Percentiles rank a stretch among this genome's conserved stretches.
phyloP scores from a whole-genome alignment of 2,888 invertebrate genomes.

The Aphodius sticticus region DNA sequence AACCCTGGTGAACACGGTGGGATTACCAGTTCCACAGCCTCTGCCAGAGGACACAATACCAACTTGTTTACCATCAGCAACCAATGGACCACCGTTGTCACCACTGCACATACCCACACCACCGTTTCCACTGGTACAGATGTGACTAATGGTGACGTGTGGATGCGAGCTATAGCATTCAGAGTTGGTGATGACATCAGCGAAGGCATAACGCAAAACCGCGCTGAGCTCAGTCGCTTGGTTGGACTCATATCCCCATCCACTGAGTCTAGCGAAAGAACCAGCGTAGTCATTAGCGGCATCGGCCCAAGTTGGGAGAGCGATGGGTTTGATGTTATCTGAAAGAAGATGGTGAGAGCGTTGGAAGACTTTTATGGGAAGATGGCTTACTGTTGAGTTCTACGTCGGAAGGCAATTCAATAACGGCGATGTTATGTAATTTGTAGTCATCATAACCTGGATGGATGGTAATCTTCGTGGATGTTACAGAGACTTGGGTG shows the following conservation, averaged over 20 bases:
- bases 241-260: conserved; percentile 53
- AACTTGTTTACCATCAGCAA: conserved; percentile 30
- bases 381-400: conserved; percentile 19
- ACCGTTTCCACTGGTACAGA: conserved; percentile 60
- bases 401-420: conserved; percentile 20
- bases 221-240: conserved; percentile 13
- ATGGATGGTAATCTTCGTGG: conserved; percentile 34
- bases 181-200: conserved; percentile 7
- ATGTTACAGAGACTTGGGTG: background rate
- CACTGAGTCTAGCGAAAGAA: conserved; percentile 58
- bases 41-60: conserved; percentile 53
- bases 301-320: conserved; percentile 34
- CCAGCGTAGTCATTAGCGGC: conserved; percentile 54
- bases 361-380: background rate
- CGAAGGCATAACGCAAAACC: conserved; percentile 11
- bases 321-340: conserved; percentile 29
- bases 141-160: conserved; percentile 47
- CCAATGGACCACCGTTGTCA: conserved; percentile 57
- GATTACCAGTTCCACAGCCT: conserved; percentile 58
- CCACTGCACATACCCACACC: conserved; percentile 63
- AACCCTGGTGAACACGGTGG: conserved; percentile 57
- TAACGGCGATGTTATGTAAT: conserved; percentile 59
- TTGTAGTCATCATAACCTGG: conserved; percentile 41
- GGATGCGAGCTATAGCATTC: conserved; percentile 26
- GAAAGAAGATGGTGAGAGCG: background rate